A percentile compares a stretch with the other conserved stretches of the same genome.
Conservation (phyloP, 2,797 vertebrate genomes). For the Sandelia bainsii region DNA sequence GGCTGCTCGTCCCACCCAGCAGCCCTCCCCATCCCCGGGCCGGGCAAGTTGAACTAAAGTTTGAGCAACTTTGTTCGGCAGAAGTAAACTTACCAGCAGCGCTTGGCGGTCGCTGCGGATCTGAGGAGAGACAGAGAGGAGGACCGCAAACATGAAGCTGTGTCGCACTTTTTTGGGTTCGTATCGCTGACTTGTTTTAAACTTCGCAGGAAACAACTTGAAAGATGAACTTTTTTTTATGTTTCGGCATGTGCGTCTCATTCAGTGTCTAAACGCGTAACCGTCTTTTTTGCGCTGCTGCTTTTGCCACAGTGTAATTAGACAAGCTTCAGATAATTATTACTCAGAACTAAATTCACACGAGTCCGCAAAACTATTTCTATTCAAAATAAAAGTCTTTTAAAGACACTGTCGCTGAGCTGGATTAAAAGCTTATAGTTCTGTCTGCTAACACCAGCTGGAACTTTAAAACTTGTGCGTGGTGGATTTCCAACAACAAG, state of each 20-base stretch:
- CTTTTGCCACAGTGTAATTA: too few species aligned
- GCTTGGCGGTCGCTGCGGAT: slow-evolving; percentile 65
- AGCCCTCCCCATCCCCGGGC: slow-evolving; percentile 34
- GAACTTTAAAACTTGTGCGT: slow-evolving; percentile 25
- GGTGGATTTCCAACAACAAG: not conserved
- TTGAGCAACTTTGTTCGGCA: slow-evolving; percentile 85
- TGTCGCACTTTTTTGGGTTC: slow-evolving; percentile 93
- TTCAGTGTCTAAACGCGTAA: too few species aligned
- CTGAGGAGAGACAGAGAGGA: slow-evolving; percentile 38
- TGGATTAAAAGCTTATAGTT: slow-evolving; percentile 35
- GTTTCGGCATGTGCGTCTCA: slow-evolving; percentile 22
- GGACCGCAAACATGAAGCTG: slow-evolving; percentile 90
- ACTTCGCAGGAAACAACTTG: slow-evolving; percentile 1
- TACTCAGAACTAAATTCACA: not conserved
- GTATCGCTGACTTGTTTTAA: slow-evolving; percentile 71
- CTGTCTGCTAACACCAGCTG: slow-evolving; percentile 30
- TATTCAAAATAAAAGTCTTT: not conserved
- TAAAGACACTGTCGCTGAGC: not conserved
- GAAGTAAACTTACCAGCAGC: slow-evolving; percentile 80
- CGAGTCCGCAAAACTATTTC: not conserved
- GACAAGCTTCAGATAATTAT: not conserved
- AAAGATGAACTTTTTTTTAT: slow-evolving; percentile 14
- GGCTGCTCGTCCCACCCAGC: slow-evolving; percentile 25
- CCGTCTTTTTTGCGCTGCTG: not conserved
- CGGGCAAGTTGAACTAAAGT: slow-evolving; percentile 87